phyloP scores from a whole-genome alignment of 2,797 vertebrate species.

The Syngnathus acus region DNA sequence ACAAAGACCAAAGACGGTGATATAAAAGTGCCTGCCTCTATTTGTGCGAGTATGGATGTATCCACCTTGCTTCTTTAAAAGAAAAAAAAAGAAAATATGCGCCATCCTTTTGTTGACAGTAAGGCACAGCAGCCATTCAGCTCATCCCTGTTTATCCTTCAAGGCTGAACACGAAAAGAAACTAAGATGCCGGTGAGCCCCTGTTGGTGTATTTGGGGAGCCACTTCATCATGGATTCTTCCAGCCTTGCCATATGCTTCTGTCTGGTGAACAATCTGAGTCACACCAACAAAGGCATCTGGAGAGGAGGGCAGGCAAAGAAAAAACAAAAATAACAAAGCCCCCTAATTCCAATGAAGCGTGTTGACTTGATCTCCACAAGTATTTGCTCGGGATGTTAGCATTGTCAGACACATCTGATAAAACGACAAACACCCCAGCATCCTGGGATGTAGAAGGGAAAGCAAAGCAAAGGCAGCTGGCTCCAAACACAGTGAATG shows the following conservation, averaged over 20 bases:
- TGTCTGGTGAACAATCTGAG: slow-evolving; percentile 15
- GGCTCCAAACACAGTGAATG: slow-evolving; percentile 18
- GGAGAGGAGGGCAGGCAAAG: not conserved
- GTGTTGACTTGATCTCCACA: not conserved
- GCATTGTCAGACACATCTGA: slow-evolving; percentile 18
- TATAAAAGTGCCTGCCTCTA: not conserved
- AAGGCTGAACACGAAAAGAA: slow-evolving; percentile 21
- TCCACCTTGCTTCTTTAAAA: not conserved
- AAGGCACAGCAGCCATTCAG: slow-evolving; percentile 24
- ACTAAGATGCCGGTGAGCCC: slow-evolving; percentile 2
- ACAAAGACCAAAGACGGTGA: not conserved
- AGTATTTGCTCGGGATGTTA: slow-evolving; percentile 9
- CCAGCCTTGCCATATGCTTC: slow-evolving; percentile 20
- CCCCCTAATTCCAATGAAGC: slow-evolving; percentile 16
- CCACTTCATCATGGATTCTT: slow-evolving; percentile 6
- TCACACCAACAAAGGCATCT: slow-evolving; percentile 18
- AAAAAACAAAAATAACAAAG: slow-evolving; percentile 5
- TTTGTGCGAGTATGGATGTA: not conserved
- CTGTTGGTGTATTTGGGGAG: slow-evolving; percentile 25
- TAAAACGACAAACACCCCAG: slow-evolving; percentile 10
- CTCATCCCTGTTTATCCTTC: slow-evolving; percentile 8
- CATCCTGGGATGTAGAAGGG: not conserved
- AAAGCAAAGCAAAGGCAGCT: slow-evolving; percentile 7
- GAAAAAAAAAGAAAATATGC: not conserved
- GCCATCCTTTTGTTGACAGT: slow-evolving; percentile 9